Conservation (phyloP, 2,888 invertebrate genomes). For the Tanaodytes sp. region DNA sequence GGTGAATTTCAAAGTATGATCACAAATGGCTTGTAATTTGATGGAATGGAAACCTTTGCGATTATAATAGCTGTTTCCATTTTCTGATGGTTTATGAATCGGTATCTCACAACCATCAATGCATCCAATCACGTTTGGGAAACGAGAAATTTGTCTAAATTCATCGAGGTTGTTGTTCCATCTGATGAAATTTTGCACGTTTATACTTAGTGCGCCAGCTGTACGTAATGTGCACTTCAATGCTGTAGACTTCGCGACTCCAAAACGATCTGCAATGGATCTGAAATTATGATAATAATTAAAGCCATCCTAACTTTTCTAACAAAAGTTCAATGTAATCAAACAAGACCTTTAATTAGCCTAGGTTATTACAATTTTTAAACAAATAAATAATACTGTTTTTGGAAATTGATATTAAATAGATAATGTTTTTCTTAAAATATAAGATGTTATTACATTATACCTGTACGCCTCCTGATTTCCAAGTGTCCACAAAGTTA, state of each 20-base stretch:
- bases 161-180: background rate
- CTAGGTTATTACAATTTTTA: no score
- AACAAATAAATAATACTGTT: no score
- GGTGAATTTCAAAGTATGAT: no score
- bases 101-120: constrained; percentile 7
- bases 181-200: background rate
- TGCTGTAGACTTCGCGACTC: constrained; percentile 6
- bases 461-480: constrained; percentile 7
- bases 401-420: no score
- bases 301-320: no score
- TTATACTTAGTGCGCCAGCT: background rate
- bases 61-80: constrained; percentile 1
- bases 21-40: no score
- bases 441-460: no score
- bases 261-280: constrained; percentile 10
- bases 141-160: background rate
- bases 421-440: no score
- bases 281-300: background rate
- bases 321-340: no score
- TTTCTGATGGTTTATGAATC: constrained; percentile 2
- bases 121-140: constrained; percentile 4
- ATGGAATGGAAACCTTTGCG: constrained; percentile 4
- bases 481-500: constrained; percentile 5
- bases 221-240: constrained; percentile 5
- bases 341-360: no score